Evolutionary conservation across 2,797 vertebrate genomes (phyloP).

Genomic region (Pipistrellus pygmaeus): DNA sequence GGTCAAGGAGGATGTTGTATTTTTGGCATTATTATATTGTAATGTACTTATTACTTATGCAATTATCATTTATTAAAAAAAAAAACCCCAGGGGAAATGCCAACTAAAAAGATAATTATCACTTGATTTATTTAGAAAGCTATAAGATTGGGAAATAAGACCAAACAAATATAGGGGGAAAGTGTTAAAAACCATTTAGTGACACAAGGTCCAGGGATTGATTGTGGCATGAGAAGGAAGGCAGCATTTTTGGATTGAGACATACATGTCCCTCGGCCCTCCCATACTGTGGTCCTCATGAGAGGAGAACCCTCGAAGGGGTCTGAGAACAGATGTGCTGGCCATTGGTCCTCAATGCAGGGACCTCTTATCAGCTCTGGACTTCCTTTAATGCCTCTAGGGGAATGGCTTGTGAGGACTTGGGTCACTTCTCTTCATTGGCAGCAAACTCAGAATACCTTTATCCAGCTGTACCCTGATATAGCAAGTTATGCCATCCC

Average conservation of each 20-base stretch:
- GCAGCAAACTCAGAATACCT: not conserved
- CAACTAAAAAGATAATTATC: constrained; percentile 10
- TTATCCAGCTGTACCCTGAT: not conserved
- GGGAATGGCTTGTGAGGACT: not conserved
- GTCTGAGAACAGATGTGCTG: not conserved
- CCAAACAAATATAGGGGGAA: constrained; percentile 17
- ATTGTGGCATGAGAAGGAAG: not conserved
- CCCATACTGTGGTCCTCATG: not conserved
- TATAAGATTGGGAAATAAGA: constrained; percentile 9
- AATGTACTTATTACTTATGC: not conserved
- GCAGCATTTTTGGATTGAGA: not conserved
- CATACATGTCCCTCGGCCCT: not conserved
- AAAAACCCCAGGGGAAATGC: not conserved
- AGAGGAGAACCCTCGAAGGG: not conserved
- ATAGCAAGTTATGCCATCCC: not conserved
- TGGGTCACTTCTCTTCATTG: not conserved
- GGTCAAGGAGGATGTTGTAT: not conserved
- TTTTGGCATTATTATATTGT: constrained; percentile 14
- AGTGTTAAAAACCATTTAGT: not conserved
- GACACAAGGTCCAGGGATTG: not conserved
- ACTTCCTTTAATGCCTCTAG: not conserved
- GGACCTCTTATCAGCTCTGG: not conserved
- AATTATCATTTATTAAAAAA: not conserved
- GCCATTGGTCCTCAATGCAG: not conserved
- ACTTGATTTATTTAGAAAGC: not conserved